Base-by-base conservation (phyloP, 2,113 vertebrate species). In the Halichoeres trimaculatus region DNA sequence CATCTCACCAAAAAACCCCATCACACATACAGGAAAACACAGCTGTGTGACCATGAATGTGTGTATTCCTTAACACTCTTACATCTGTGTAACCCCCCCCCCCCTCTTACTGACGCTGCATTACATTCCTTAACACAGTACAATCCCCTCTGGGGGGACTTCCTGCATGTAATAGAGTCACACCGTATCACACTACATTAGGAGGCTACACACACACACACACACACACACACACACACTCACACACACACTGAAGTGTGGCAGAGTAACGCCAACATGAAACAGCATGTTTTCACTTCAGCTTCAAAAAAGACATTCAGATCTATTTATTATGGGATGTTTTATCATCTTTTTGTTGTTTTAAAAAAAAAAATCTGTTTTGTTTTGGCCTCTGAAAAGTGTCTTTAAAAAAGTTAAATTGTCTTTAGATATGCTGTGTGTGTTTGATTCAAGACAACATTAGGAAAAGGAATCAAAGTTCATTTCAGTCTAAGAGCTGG, bases 81-180 rank as follows among this genome's bases (percentile, higher is more conserved):
- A 69, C 36, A 8, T 78, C 51, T 73, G 66, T 61, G 56, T 24
- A 60, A 65, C 52, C 35, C 26, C 65, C 20, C 36, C n/a, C 45
- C 48, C 26, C 35, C 35, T 69, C 20, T 36, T 76, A 52, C 73
- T 84, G 78, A 75, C 75, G 72, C 30, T 73, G 55, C 62, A 22
- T 74, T 77, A 60, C 35, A 58, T 87, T 78, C 40, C 85, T 74
- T 73, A 38, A 71, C 59, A 76, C 53, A 67, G 70, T 66, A 58
- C 57, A 67, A 1, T 51, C 40, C 24, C 60, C 54, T 30, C 60
- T 56, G 41, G 54, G 55, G 68, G 48, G 75, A 71, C 67, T 59
- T 85, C 60, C 64, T 71, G 17, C 60, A 60, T 67, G 56, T 80
- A 78, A 83, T 75, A 76, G 66, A 50, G 43, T 51, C 34, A 60